Evolutionary conservation across 2,888 invertebrate species (phyloP), one percentile per base, ranked within the genome.

Genomic region (Agrotis ipsilon): DNA sequence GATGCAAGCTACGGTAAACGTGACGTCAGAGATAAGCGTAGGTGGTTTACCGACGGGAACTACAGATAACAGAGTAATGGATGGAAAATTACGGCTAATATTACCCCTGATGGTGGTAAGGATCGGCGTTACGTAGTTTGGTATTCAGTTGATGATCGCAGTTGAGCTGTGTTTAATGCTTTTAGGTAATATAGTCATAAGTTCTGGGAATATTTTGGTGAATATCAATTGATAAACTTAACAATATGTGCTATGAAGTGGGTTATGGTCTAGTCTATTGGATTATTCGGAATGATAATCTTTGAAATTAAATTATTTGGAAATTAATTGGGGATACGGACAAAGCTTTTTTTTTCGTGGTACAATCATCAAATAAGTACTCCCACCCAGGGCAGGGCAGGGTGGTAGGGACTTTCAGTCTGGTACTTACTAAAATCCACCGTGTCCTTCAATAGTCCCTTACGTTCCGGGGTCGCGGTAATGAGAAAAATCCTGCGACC

Each of bases 41-140:
- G 61, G 66, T 57, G 54, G 55, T 81, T 77, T 78, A 64, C 66
- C 72, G 62, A 54, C 49, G 51, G 75, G 51, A 80, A 82, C 68
- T 79, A 80, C 46, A 64, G 76, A 81, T 81, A 80, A 63, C 65
- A 11, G 43, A 14, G 57, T 80, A 82, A 72, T 84, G 70, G 59
- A 60, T 63, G 69, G 75, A 70, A 83, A 80, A 80, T 83, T 80
- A 80, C 68, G 60, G 67, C 27, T 79, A 54, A 82, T 65, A 59
- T 78, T 59, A 79, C 58, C 57, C 57, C 39, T 55, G 64, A 58
- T 16, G 46, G 24, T 63, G 55, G n/a, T 39, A 32, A 66, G 52
- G 67, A 65, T 27, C 55, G 51, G 46, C 27, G 19, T 46, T 21
- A 65, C 18, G 64, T 79, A 48, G 51, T 82, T 62, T 79, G 55